These are phyloP conservation scores for Corbicula japonica DNA, from an alignment of 2,888 invertebrate genomes.

Conservation along the genomic window DNA sequence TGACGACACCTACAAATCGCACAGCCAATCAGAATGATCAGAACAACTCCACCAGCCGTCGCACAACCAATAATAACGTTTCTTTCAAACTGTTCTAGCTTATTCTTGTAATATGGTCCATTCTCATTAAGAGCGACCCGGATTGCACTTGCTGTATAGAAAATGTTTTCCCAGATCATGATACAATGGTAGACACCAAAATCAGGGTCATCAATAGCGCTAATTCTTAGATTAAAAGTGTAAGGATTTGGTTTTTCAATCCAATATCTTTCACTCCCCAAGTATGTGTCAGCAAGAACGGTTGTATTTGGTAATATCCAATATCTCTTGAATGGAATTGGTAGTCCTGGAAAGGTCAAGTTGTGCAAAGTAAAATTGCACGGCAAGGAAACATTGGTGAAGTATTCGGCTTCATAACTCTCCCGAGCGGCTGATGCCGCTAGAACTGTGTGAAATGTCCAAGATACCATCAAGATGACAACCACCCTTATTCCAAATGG, in stretches of 20 bases:
- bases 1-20: constrained; percentile 31
- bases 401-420: constrained; percentile 52
- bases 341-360: constrained; percentile 44
- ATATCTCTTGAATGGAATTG: constrained; percentile 53
- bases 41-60: constrained; percentile 39
- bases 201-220: constrained; percentile 62
- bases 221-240: constrained; percentile 53
- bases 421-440: constrained; percentile 19
- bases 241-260: constrained; percentile 39
- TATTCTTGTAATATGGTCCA: constrained; percentile 51
- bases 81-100: constrained; percentile 45
- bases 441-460: background rate
- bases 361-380: constrained; percentile 55
- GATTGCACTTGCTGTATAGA: constrained; percentile 50
- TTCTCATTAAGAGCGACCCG: constrained; percentile 57
- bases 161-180: constrained; percentile 62
- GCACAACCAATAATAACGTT: constrained; percentile 51
- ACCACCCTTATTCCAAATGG: too few relatives aligned
- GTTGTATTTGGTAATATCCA: constrained; percentile 59
- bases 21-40: constrained; percentile 39
- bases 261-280: constrained; percentile 19
- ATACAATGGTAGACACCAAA: constrained; percentile 72
- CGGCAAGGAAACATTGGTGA: constrained; percentile 53
- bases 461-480: background rate
- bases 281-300: constrained; percentile 39